Evolutionary conservation across 2,888 invertebrate genomes (phyloP).

Genomic region (Meloe dianella): DNA sequence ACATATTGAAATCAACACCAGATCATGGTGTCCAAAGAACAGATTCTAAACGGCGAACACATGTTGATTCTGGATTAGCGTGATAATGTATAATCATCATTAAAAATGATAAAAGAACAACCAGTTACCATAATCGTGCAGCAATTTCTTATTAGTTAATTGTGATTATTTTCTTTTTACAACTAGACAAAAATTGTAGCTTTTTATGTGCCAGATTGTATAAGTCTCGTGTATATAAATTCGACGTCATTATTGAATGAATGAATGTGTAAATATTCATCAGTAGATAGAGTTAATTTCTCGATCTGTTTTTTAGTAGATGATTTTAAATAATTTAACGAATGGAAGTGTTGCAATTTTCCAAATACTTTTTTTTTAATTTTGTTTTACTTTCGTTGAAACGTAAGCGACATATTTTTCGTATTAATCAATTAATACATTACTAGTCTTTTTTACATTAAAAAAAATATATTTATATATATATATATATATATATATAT

Average conservation of each 20-base stretch:
- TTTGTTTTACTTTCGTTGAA: not conserved
- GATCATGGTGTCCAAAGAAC: constrained; percentile 68
- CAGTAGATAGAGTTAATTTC: not conserved
- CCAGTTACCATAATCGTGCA: constrained; percentile 2
- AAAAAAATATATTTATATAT: too few species aligned
- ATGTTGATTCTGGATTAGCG: constrained; percentile 61
- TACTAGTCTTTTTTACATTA: constrained; percentile 32
- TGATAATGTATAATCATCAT: too few species aligned
- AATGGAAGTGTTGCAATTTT: constrained; percentile 2
- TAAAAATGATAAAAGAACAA: not conserved
- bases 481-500: too few species aligned
- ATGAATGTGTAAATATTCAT: not conserved
- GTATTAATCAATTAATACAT: constrained; percentile 6
- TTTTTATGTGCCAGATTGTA: constrained; percentile 25
- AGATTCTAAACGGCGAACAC: constrained; percentile 62
- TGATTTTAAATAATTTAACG: not conserved
- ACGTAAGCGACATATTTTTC: not conserved
- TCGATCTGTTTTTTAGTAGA: not conserved
- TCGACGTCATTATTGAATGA: not conserved
- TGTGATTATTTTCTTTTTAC: constrained; percentile 20
- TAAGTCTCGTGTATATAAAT: not conserved
- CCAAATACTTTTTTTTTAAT: not conserved
- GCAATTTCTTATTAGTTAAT: constrained; percentile 12
- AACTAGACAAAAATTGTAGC: constrained; percentile 14
- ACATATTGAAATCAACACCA: constrained; percentile 85